Evolutionary conservation across 2,888 invertebrate genomes (phyloP), one percentile per base, ranked within the genome.

Genomic region (Idaea biselata): DNA sequence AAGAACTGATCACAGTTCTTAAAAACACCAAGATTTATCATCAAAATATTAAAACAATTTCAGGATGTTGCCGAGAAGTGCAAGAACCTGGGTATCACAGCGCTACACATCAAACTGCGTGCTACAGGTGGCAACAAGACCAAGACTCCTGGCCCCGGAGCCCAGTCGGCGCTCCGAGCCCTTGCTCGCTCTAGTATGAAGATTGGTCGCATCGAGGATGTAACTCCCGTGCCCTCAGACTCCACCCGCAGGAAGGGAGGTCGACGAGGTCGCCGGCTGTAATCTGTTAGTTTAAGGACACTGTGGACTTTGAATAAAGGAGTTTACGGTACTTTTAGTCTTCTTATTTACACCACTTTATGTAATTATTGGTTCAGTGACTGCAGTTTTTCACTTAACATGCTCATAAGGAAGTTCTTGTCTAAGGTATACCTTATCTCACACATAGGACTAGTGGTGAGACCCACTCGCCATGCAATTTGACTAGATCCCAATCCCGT

Each of bases 201-300:
- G 93, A 99, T 99, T 89, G 99, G 99, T 60, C 96, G 99, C 81
- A 99, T 99, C 87, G 99, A 98, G 93, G 99, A 99, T 94, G 99
- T 99, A 11, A 99, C 99, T 11, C 99, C 99, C 18, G 99, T 99
- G 90, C 99, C 99, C 81, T 99, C 99, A 63, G 99, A 99, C 93
- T 97, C 98, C 69, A 99, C 99, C 62, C 96, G 99, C 87, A 98
- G 99, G 95, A 99, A 99, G 97, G 99, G 99, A 86, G 99, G 99
- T 93, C 96, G 99, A 85, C 97, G 99, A 94, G 99, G 99, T 94
- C 97, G 99, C 93, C 96, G 99, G 94, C 95, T 99, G 95, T 99
- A 99, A 95, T 93, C 86, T 89, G 83, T 85, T 89, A 90, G 87
- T 81, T 73, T 88, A 90, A 90, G 89, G 70, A 73, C 70, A 86